Evolutionary conservation across 2,888 invertebrate species (phyloP).

Genomic region (Leptogaster cylindrica): DNA sequence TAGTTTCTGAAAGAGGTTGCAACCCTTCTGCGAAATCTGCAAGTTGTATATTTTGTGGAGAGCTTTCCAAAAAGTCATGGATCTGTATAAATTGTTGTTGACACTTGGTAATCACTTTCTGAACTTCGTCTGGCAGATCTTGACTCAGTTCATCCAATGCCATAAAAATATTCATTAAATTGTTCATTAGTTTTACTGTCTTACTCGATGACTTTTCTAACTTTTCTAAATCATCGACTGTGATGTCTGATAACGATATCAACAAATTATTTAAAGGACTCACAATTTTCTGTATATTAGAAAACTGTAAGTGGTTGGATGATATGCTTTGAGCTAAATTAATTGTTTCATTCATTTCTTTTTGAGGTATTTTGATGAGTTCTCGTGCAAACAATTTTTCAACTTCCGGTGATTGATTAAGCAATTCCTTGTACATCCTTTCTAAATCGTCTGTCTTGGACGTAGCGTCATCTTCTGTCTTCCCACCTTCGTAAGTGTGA

Average conservation of each 20-base stretch:
- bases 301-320: background rate
- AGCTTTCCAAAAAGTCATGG: conserved; percentile 46
- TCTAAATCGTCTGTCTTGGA: conserved; percentile 26
- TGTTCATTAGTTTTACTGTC: conserved; percentile 42
- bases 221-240: no score
- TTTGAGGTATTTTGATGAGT: conserved; percentile 51
- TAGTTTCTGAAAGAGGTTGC: background rate
- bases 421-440: conserved; percentile 21
- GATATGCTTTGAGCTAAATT: conserved; percentile 15
- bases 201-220: conserved; percentile 38
- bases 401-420: background rate
- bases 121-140: conserved; percentile 13
- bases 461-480: conserved; percentile 43
- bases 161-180: conserved; percentile 47
- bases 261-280: background rate
- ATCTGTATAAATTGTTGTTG: conserved; percentile 44
- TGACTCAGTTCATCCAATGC: conserved; percentile 45
- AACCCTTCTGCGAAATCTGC: conserved; percentile 13
- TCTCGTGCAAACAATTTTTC: conserved; percentile 57
- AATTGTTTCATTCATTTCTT: conserved; percentile 27
- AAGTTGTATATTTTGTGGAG: conserved; percentile 25
- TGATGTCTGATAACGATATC: background rate
- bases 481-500: conserved; percentile 53
- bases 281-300: background rate
- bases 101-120: conserved; percentile 2